Conservation (phyloP, 2,797 vertebrate species). For the Danio choprae region DNA sequence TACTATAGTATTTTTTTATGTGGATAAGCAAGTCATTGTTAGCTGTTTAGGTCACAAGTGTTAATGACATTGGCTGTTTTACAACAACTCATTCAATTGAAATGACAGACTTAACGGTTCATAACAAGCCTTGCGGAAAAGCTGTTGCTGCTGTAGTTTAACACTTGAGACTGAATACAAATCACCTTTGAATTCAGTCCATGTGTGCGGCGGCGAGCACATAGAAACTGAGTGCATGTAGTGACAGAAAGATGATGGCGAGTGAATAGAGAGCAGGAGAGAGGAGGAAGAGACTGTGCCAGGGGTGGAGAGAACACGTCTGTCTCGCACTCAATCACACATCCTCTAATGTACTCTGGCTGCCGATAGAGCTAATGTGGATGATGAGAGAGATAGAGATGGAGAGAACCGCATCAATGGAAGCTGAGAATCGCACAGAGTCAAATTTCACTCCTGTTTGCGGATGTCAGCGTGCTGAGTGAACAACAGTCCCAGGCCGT, state of each 20-base stretch:
- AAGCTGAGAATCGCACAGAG: constrained; percentile 51
- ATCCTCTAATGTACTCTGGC: constrained; percentile 51
- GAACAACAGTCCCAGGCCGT: constrained; percentile 31
- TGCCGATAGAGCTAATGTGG: constrained; percentile 47
- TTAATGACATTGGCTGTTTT: neutral
- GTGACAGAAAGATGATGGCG: constrained; percentile 35
- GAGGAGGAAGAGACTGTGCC: constrained; percentile 9
- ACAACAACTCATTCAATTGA: neutral
- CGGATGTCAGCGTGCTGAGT: constrained; percentile 49
- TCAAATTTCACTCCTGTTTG: constrained; percentile 56
- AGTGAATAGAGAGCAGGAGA: constrained; percentile 22
- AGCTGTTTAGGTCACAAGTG: neutral
- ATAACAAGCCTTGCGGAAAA: neutral
- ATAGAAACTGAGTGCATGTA: neutral
- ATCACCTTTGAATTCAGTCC: constrained; percentile 34
- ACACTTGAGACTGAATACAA: constrained; percentile 12
- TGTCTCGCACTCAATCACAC: constrained; percentile 45
- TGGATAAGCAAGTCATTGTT: no score
- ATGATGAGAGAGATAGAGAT: constrained; percentile 46
- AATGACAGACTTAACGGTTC: neutral
- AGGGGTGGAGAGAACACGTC: constrained; percentile 31
- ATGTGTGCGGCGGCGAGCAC: neutral
- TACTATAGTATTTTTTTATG: no score
- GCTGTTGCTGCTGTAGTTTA: neutral
- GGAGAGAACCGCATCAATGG: constrained; percentile 49